Percentiles rank a stretch among this genome's conserved stretches.
Conservation (phyloP, 2,113 vertebrate genomes). For the Peromyscus californicus region DNA sequence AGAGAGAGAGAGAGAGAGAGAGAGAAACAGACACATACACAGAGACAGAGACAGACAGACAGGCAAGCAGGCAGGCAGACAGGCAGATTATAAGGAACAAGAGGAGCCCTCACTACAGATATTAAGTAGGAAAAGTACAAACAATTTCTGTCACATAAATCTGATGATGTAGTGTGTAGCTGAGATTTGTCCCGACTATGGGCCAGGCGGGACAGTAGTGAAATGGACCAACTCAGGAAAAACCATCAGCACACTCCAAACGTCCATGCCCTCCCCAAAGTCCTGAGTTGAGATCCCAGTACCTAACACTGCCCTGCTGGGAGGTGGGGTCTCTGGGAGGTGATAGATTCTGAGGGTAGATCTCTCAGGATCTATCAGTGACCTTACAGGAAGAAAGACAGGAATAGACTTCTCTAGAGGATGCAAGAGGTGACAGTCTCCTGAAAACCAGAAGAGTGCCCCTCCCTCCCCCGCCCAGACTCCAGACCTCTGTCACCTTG, state of each 20-base stretch:
- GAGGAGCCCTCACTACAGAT: background rate
- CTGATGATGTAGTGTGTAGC: background rate
- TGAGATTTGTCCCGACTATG: too few relatives aligned
- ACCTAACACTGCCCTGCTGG: background rate
- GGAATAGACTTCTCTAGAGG: background rate
- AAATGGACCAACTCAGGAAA: background rate
- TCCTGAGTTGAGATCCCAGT: background rate
- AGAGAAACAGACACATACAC: too few relatives aligned
- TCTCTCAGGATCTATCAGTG: background rate
- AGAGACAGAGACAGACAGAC: background rate
- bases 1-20: too few relatives aligned
- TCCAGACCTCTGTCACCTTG: background rate
- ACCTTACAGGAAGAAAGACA: background rate
- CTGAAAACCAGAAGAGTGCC: background rate
- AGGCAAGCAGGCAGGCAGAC: too few relatives aligned
- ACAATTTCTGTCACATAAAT: background rate
- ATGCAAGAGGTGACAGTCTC: background rate
- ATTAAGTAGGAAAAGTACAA: background rate
- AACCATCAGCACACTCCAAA: background rate
- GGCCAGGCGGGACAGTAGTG: background rate
- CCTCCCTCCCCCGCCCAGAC: accelerated
- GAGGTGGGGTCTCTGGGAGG: background rate
- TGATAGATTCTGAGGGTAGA: background rate
- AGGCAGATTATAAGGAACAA: background rate
- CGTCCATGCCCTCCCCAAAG: background rate